Percentiles rank a stretch among this genome's conserved stretches.
phyloP scores from a whole-genome alignment of 2,113 vertebrate genomes.

The Apeltes quadracus region DNA sequence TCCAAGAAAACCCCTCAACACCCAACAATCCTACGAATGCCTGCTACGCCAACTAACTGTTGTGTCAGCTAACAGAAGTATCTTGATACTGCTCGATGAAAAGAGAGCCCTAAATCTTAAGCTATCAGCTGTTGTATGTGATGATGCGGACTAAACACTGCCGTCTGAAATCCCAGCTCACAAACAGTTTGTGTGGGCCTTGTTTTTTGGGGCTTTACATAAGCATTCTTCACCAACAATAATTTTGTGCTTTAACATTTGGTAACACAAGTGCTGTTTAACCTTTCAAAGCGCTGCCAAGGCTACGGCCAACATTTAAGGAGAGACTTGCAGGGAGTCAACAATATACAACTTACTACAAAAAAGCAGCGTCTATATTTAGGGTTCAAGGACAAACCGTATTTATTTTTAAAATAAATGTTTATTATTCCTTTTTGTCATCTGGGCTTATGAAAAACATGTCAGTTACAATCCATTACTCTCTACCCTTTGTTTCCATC shows the following conservation, averaged over 20 bases:
- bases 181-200: conserved; percentile 36
- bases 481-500: conserved; percentile 33
- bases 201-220: conserved; percentile 50
- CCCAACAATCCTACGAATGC: neutral
- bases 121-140: neutral
- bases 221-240: conserved; percentile 28
- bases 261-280: conserved; percentile 70
- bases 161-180: conserved; percentile 15
- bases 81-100: too few relatives aligned
- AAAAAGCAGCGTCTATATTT: conserved; percentile 65
- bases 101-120: neutral
- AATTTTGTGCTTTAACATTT: conserved; percentile 67
- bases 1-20: neutral
- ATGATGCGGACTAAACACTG: neutral
- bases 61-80: too few relatives aligned
- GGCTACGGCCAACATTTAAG: conserved; percentile 51
- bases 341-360: conserved; percentile 43
- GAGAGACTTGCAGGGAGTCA: conserved; percentile 35
- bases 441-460: conserved; percentile 55
- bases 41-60: neutral
- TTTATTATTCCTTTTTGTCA: conserved; percentile 71
- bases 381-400: conserved; percentile 57
- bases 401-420: conserved; percentile 78
- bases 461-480: conserved; percentile 56
- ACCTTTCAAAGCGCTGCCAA: conserved; percentile 66